phyloP scores from a whole-genome alignment of 2,888 invertebrate species.

The Micropterix aruncella region DNA sequence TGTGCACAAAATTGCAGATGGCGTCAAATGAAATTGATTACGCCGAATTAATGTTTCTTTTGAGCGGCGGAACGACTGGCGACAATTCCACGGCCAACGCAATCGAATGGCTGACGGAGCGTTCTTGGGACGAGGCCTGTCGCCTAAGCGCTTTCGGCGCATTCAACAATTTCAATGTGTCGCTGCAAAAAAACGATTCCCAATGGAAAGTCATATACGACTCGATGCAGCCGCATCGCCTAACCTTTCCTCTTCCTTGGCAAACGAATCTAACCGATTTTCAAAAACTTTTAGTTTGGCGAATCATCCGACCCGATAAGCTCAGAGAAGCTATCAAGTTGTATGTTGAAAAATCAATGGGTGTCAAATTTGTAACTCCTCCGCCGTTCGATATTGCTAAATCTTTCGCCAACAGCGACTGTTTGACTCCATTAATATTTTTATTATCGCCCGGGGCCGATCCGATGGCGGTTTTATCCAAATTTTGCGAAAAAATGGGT shows the following conservation, averaged over 20 bases:
- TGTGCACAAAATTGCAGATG: slow-evolving; percentile 58
- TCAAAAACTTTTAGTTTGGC: slow-evolving; percentile 55
- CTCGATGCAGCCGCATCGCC: slow-evolving; percentile 48
- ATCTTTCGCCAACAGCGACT: slow-evolving; percentile 64
- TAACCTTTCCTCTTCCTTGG: slow-evolving; percentile 49
- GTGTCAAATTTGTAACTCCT: slow-evolving; percentile 57
- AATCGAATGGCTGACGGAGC: slow-evolving; percentile 54
- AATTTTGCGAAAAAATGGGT: slow-evolving; percentile 63
- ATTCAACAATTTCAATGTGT: slow-evolving; percentile 31
- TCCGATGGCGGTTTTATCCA: slow-evolving; percentile 63
- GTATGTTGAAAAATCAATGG: slow-evolving; percentile 52
- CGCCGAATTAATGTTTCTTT: slow-evolving; percentile 51
- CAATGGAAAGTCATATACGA: slow-evolving; percentile 60
- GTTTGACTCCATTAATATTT: slow-evolving; percentile 62
- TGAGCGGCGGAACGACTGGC: slow-evolving; percentile 62
- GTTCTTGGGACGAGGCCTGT: slow-evolving; percentile 70
- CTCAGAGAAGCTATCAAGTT: slow-evolving; percentile 46
- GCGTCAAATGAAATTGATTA: slow-evolving; percentile 41
- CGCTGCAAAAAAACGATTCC: slow-evolving; percentile 35
- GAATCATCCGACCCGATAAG: slow-evolving; percentile 65
- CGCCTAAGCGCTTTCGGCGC: slow-evolving; percentile 38
- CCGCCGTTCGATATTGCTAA: slow-evolving; percentile 67
- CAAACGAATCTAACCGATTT: slow-evolving; percentile 43
- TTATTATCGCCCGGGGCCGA: slow-evolving; percentile 73
- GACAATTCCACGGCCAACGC: slow-evolving; percentile 53